Percentiles rank a stretch among this genome's conserved stretches.
phyloP scores from a whole-genome alignment of 2,113 vertebrate genomes.

The Nanorana parkeri region DNA sequence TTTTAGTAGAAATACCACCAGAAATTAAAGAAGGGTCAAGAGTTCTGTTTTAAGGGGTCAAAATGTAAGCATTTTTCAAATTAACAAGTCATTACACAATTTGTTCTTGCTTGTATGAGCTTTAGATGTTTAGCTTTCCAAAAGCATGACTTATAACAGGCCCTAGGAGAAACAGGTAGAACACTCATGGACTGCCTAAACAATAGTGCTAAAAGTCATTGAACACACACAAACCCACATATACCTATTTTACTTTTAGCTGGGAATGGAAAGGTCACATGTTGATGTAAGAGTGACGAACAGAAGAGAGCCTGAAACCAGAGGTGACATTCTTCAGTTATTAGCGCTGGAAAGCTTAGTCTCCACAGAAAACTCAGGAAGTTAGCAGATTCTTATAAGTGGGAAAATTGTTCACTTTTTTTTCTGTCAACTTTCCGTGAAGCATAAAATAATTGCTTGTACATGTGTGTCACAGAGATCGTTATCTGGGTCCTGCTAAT shows the following conservation, averaged over 20 bases:
- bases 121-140: slow-evolving; percentile 7
- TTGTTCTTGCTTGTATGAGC: background rate
- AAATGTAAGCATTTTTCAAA: background rate
- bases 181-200: slow-evolving; percentile 6
- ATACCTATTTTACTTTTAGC: slow-evolving; percentile 43
- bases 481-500: slow-evolving; percentile 32
- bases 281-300: slow-evolving; percentile 55
- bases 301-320: slow-evolving; percentile 50
- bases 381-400: slow-evolving; percentile 20
- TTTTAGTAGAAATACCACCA: background rate
- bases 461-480: background rate
- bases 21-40: background rate
- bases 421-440: slow-evolving; percentile 31
- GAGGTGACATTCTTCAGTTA: slow-evolving; percentile 52
- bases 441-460: slow-evolving; percentile 49
- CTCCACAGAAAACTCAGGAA: slow-evolving; percentile 14
- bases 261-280: slow-evolving; percentile 30
- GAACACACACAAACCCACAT: slow-evolving; percentile 20
- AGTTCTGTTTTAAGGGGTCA: background rate
- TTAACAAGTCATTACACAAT: background rate
- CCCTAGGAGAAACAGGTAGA: background rate
- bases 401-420: slow-evolving; percentile 26
- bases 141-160: background rate
- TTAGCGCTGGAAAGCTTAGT: slow-evolving; percentile 22
- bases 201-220: slow-evolving; percentile 49